phyloP scores from a whole-genome alignment of 2,113 vertebrate species.

The Okapia johnstoni region DNA sequence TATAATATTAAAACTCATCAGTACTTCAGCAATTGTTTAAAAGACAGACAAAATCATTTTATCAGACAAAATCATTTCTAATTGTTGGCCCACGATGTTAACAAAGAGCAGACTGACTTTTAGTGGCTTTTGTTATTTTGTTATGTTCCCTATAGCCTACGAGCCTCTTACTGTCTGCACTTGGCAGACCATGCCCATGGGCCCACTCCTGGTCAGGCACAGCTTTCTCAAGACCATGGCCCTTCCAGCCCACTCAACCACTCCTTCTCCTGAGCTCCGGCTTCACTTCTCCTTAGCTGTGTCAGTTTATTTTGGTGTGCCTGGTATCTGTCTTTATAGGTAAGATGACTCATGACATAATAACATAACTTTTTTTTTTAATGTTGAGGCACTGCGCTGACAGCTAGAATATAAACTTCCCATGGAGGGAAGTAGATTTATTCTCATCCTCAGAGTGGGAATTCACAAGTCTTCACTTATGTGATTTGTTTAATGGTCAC shows the following conservation, averaged over 20 bases:
- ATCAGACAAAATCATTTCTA: not conserved
- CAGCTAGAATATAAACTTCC: not conserved
- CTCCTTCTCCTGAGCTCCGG: not conserved
- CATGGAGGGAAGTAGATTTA: not conserved
- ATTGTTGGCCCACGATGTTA: not conserved
- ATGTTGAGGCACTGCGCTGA: not conserved
- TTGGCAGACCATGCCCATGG: rapidly evolving
- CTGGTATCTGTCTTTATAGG: not conserved
- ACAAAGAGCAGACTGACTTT: not conserved
- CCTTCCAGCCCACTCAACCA: too few species aligned
- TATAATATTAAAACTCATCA: not conserved
- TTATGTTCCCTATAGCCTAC: not conserved
- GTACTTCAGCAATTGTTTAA: not conserved
- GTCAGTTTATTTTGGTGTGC: not conserved
- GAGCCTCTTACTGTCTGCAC: not conserved
- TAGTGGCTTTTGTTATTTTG: not conserved
- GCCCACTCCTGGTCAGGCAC: not conserved
- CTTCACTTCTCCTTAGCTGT: not conserved
- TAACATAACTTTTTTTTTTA: not conserved
- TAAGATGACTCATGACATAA: not conserved
- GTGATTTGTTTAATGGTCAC: not conserved
- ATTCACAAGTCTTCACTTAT: not conserved
- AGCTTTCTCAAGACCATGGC: not conserved
- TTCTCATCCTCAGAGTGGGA: not conserved
- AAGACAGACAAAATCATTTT: not conserved